Base-by-base conservation (phyloP, 2,888 invertebrate genomes). In the Leptopilina syphax region DNA sequence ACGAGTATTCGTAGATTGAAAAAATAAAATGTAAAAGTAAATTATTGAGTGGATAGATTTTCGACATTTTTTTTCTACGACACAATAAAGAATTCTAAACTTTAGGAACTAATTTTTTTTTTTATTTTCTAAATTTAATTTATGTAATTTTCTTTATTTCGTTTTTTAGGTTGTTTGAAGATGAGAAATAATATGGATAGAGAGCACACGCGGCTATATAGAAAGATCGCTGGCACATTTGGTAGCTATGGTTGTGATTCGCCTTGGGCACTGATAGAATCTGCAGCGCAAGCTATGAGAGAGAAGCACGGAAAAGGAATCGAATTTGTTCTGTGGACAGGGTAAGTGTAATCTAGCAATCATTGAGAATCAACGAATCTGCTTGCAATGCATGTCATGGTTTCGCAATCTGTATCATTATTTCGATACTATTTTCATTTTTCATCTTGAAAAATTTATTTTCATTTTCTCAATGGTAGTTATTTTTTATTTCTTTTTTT, bases 241-340 rank as follows among this genome's bases (percentile, higher is more conserved):
- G 96, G 96, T 70, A 95, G 96, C 93, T 96, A 96, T 93, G 94
- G 95, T 83, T 98, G 98, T 92, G 98, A 98, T 93, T 96, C 98
- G 87, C 97, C 98, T 7, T 96, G 97, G 94, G 95, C 95, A 89
- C 95, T 98, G 87, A 96, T 98, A 87, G 96, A 96, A 92, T 97
- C 97, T 65, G 97, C 98, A 8, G 96, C 97, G 80, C 94, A 94
- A 89, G 96, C 96, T 85, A 98, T 98, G 98, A 95, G 96, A 92
- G 95, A 95, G 78, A 94, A 96, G 81, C 96, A 96, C 89, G 95
- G 96, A 70, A 96, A 97, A 92, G 97, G 96, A 91, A 96, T 98
- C 82, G 98, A 98, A 92, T 98, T 98, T 91, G 97, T 98, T 34
- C 93, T 98, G 41, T 98, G 98, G 98, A 98, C 98, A 34, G 98